Evolutionary conservation across 2,113 vertebrate species (phyloP).

Genomic region (Mesitornis unicolor): DNA sequence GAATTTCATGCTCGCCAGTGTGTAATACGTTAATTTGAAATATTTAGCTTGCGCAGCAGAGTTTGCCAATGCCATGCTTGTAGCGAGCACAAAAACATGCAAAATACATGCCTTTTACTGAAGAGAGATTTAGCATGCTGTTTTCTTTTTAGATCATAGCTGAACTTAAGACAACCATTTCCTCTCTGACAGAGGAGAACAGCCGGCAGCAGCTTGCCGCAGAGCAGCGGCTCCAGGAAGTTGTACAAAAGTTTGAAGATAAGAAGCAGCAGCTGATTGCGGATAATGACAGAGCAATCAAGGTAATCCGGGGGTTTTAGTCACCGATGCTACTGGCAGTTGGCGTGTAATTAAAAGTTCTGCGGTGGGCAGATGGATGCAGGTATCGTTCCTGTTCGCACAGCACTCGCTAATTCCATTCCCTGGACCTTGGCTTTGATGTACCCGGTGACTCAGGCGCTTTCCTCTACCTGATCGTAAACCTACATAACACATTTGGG

Average conservation of each 20-base stretch:
- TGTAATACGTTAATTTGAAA: constrained; percentile 34
- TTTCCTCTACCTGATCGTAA: constrained; percentile 16
- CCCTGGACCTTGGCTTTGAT: constrained; percentile 36
- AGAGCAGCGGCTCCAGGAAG: constrained; percentile 80
- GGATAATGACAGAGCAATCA: constrained; percentile 78
- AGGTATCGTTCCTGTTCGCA: constrained; percentile 39
- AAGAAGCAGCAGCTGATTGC: constrained; percentile 81
- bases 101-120: constrained; percentile 28
- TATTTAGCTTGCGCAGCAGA: constrained; percentile 22
- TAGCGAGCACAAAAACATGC: constrained; percentile 44
- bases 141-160: constrained; percentile 80
- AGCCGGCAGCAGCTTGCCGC: constrained; percentile 75
- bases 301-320: constrained; percentile 78
- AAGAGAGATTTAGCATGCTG: constrained; percentile 46
- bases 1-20: background rate
- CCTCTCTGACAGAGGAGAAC: constrained; percentile 79
- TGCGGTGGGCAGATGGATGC: constrained; percentile 45
- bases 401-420: constrained; percentile 23
- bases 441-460: constrained; percentile 49
- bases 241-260: constrained; percentile 76
- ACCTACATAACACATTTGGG: background rate
- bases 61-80: constrained; percentile 26
- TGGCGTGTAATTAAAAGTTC: constrained; percentile 56
- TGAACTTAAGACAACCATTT: constrained; percentile 80
- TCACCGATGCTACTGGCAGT: constrained; percentile 66